These are phyloP conservation scores for Salmo trutta DNA, from an alignment of 2,797 vertebrate species.

Conservation along the genomic window DNA sequence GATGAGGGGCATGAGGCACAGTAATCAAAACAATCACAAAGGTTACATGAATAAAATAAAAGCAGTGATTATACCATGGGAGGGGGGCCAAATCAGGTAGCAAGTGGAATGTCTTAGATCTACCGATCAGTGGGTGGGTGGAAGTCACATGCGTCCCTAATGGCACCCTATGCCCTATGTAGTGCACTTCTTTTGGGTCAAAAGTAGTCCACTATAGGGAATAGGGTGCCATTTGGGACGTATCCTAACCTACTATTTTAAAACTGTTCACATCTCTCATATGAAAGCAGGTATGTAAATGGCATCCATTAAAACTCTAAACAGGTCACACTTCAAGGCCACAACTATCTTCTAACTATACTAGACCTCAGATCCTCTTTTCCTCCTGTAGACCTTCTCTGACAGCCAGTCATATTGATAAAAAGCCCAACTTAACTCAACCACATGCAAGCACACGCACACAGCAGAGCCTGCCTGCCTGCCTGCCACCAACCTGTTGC, in stretches of 20 bases:
- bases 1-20: too few relatives aligned
- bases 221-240: too few relatives aligned
- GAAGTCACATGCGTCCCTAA: too few relatives aligned
- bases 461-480: neutral
- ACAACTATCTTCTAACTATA: neutral
- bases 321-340: neutral
- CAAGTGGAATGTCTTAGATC: too few relatives aligned
- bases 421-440: neutral
- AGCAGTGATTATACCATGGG: too few relatives aligned
- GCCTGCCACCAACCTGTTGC: neutral
- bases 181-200: too few relatives aligned
- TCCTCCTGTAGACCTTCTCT: neutral
- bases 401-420: neutral
- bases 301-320: neutral
- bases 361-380: neutral
- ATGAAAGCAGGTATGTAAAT: neutral
- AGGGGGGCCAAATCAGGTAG: too few relatives aligned
- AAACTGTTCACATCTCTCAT: neutral
- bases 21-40: too few relatives aligned
- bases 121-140: too few relatives aligned
- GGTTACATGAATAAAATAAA: too few relatives aligned
- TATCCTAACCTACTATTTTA: neutral
- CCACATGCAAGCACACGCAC: neutral
- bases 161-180: too few relatives aligned
- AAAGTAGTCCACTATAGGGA: too few relatives aligned